Conservation (phyloP, 2,888 invertebrate genomes). For the Chouioia cunea region DNA sequence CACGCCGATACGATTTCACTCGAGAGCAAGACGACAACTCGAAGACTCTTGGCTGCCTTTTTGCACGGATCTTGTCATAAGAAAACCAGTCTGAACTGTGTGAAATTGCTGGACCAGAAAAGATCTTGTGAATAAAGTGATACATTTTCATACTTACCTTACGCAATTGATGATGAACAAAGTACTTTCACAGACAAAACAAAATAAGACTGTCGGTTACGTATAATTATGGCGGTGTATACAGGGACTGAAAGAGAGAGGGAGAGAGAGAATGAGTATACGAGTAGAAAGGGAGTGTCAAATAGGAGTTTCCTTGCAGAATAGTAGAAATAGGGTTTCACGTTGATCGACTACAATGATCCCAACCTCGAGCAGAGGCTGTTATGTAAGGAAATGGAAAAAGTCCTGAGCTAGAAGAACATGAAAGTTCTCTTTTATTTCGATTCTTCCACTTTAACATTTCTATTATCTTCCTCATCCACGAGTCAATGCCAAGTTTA, state of each 20-base stretch:
- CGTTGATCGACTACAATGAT: conserved; percentile 26
- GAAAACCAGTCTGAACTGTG: too few species aligned
- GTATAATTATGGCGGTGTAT: neutral
- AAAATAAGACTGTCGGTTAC: too few species aligned
- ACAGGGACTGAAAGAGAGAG: neutral
- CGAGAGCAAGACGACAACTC: neutral
- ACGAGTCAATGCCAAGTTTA: conserved; percentile 20
- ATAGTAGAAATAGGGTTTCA: neutral
- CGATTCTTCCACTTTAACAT: conserved; percentile 31
- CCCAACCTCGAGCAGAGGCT: conserved; percentile 23
- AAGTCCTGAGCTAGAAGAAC: conserved; percentile 37
- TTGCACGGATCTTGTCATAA: too few species aligned
- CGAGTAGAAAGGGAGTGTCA: conserved; percentile 13
- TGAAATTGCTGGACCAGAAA: too few species aligned
- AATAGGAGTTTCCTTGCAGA: conserved; percentile 24
- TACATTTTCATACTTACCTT: too few species aligned
- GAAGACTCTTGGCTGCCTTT: too few species aligned
- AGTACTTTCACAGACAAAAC: too few species aligned
- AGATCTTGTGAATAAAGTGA: neutral
- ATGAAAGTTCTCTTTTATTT: conserved; percentile 37
- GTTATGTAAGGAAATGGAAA: conserved; percentile 34
- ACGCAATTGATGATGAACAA: too few species aligned
- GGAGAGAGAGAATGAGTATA: neutral
- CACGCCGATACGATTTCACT: conserved; percentile 14
- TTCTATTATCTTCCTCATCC: conserved; percentile 23